Conservation (phyloP, 30 jellyfish, hydroid and myxozoan genomes). For the Aurelia aurita region DNA sequence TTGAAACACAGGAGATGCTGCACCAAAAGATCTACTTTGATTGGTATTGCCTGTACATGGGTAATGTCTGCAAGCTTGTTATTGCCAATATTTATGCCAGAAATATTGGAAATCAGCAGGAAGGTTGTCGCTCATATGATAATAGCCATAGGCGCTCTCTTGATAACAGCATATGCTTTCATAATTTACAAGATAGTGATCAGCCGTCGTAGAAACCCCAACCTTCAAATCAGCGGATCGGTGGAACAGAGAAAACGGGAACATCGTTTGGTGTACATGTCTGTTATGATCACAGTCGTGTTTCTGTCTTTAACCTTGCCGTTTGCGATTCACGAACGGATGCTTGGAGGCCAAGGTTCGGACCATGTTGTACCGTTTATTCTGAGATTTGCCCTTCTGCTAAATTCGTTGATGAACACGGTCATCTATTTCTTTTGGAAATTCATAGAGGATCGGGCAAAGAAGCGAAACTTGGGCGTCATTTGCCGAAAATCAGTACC, state of each 20-base stretch:
- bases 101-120: too few species aligned
- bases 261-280: neutral
- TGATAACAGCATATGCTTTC: too few species aligned
- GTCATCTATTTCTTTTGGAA: slow-evolving; percentile 21
- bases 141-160: too few species aligned
- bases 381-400: neutral
- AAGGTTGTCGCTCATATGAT: too few species aligned
- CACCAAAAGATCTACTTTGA: slow-evolving; percentile 2
- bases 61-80: neutral
- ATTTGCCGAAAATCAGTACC: neutral
- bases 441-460: neutral
- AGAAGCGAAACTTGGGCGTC: slow-evolving; percentile 1
- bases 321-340: too few species aligned
- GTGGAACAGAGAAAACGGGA: too few species aligned
- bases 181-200: too few species aligned
- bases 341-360: too few species aligned
- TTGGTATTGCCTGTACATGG: slow-evolving; percentile 16
- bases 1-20: slow-evolving; percentile 22
- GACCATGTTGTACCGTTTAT: neutral
- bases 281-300: neutral
- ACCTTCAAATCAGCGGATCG: too few species aligned
- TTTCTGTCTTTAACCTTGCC: too few species aligned
- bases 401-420: slow-evolving; percentile 7
- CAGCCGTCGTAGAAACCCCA: too few species aligned
- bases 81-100: too few species aligned